Evolutionary conservation across 1,140 invertebrate genomes (phyloP).

Genomic region (Drosophila cardini): DNA sequence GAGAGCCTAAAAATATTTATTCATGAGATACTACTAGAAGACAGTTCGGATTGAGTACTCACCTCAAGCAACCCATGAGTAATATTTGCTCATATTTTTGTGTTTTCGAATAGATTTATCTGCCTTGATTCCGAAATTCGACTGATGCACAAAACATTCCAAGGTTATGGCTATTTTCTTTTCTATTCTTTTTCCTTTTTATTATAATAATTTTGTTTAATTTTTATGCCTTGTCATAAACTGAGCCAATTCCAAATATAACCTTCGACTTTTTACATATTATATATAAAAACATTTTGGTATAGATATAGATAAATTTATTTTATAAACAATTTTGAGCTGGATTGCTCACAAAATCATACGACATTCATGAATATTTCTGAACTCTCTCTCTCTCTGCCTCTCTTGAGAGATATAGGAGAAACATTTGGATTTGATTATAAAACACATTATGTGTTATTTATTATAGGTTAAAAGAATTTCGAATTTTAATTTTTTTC

Average conservation of each 20-base stretch:
- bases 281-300: background rate
- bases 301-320: conserved; percentile 13
- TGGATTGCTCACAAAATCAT: background rate
- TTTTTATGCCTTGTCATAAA: conserved; percentile 38
- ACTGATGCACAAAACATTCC: conserved; percentile 30
- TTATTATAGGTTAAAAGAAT: conserved; percentile 2
- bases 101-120: conserved; percentile 11
- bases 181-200: conserved; percentile 23
- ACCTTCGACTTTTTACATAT: conserved; percentile 21
- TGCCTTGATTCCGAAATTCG: conserved; percentile 31
- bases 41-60: conserved; percentile 2
- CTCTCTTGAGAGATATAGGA: conserved; percentile 1
- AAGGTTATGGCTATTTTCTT: conserved; percentile 50
- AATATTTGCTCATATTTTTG: conserved; percentile 9
- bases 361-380: conserved; percentile 5
- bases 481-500: conserved; percentile 1
- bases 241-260: conserved; percentile 35
- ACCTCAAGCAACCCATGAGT: background rate
- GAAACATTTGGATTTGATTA: conserved; percentile 6
- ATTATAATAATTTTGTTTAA: conserved; percentile 40
- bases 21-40: conserved; percentile 13
- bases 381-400: background rate
- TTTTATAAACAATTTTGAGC: conserved; percentile 21
- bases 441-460: conserved; percentile 16
- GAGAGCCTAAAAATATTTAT: conserved; percentile 27